phyloP scores from a whole-genome alignment of 2,888 invertebrate genomes.

The Frankliniella fusca region DNA sequence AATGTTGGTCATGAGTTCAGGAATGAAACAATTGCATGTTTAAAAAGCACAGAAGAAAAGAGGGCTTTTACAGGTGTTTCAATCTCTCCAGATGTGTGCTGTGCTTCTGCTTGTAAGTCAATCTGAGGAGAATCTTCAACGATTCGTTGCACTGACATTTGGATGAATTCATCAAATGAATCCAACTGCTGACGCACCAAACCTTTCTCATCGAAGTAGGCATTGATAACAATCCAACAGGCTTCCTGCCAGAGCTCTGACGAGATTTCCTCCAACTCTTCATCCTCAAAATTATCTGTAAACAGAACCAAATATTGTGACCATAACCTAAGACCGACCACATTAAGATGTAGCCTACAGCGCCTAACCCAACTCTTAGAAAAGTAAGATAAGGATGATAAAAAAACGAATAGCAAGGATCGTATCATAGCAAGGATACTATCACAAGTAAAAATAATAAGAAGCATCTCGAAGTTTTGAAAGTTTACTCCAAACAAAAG shows the following conservation, averaged over 20 bases:
- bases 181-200: conserved; percentile 97
- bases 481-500: conserved; percentile 3
- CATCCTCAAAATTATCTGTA: conserved; percentile 65
- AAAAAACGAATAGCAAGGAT: not conserved
- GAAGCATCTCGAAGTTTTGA: not conserved
- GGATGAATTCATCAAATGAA: conserved; percentile 99
- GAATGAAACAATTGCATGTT: conserved; percentile 25
- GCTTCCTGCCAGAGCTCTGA: conserved; percentile 99
- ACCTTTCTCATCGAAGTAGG: conserved; percentile 99
- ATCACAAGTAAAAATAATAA: not conserved
- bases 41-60: conserved; percentile 36
- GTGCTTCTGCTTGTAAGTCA: conserved; percentile 95
- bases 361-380: not conserved
- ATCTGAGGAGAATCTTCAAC: conserved; percentile 99
- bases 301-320: conserved; percentile 28
- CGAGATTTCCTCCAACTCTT: conserved; percentile 91
- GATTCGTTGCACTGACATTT: conserved; percentile 99
- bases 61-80: conserved; percentile 65
- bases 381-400: not conserved
- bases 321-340: not conserved
- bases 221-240: conserved; percentile 99
- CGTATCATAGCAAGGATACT: not conserved
- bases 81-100: conserved; percentile 89
- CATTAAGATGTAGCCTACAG: not conserved
- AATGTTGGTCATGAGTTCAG: conserved; percentile 31